A percentile compares a stretch with the other conserved stretches of the same genome.
phyloP scores from a whole-genome alignment of 2,888 invertebrate species.

The Phanerotoma sp. region DNA sequence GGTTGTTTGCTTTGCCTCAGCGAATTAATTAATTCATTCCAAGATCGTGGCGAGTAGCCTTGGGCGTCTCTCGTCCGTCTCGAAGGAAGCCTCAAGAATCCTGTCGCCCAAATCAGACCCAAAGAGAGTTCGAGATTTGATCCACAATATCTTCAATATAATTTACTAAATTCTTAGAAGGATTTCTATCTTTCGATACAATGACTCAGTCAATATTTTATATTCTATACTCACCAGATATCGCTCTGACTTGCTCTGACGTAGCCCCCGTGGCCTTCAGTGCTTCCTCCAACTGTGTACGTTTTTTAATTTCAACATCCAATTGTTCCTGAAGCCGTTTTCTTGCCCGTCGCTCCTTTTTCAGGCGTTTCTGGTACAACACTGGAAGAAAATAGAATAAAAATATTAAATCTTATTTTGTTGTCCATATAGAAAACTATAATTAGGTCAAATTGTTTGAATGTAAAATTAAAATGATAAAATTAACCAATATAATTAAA shows the following conservation, averaged over 20 bases:
- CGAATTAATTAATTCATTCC: conserved; percentile 55
- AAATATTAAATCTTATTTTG: background rate
- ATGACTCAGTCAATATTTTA: conserved; percentile 3
- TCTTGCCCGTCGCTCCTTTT: conserved; percentile 82
- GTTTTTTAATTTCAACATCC: conserved; percentile 77
- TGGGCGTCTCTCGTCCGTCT: conserved; percentile 9
- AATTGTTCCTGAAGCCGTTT: conserved; percentile 84
- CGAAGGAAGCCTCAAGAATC: background rate
- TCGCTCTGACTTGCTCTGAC: conserved; percentile 74
- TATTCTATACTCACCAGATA: conserved; percentile 66
- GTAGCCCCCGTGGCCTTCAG: conserved; percentile 75
- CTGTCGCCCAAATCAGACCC: conserved; percentile 1
- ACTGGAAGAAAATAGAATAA: conserved; percentile 63
- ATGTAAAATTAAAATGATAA: too few species aligned
- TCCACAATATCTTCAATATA: background rate
- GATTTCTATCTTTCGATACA: conserved; percentile 2
- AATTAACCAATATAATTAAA: too few species aligned
- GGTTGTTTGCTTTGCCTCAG: conserved; percentile 50
- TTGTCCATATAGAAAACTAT: background rate
- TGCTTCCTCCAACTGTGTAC: conserved; percentile 78
- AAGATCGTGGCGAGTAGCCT: conserved; percentile 41
- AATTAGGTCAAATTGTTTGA: background rate
- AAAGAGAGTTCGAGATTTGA: background rate
- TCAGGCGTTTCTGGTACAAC: conserved; percentile 84
- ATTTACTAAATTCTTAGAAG: conserved; percentile 12